Base-by-base conservation (phyloP, 2,888 invertebrate genomes). In the Eurois occulta region DNA sequence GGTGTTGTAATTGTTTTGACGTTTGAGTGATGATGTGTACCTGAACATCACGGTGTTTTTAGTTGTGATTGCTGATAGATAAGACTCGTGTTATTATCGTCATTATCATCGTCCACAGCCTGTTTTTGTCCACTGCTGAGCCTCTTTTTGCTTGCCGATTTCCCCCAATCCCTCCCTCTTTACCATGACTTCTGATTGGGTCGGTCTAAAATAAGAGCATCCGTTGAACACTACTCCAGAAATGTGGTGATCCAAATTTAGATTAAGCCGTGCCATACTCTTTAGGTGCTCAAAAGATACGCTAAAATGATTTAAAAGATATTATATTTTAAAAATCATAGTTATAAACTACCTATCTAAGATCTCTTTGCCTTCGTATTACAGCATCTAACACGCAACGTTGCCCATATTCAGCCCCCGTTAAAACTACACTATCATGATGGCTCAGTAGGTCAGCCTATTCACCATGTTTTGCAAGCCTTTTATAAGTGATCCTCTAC, bases 1-100 rank as follows among this genome's bases (percentile, higher is more conserved):
- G 43, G 75, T 80, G 67, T 71, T 75, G 46, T 80, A 80, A 86
- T 85, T 83, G 43, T 75, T 77, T 73, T 75, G 70, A 55, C 43
- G 18, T 58, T 71, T 77, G 74, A 72, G 41, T 60, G 71, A 41
- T 64, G 43, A 21, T 32, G 4, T 35, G 2, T 68, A 60, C 77
- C 77, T 69, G n/a, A 4, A 43, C 48, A 41, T 43, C 32, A 28
- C 11, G 24, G 21, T 21, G 21, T 41, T 24, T 35, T 70, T 2
- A 16, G 11, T n/a, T 58, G 2, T 46, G 43, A 21, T 46, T 48
- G 11, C 21, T 5, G 55, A n/a, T 38, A 43, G n/a, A 52, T 32
- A 1, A 52, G 3, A 24, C 4, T 60, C 0, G 10, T 60, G 24
- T 32, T 16, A 35, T 48, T 48, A 21, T 2, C 48, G 24, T 43